These are phyloP conservation scores for Pristionchus fissidentatus DNA, from an alignment of 2,888 invertebrate species.

Conservation along the genomic window DNA sequence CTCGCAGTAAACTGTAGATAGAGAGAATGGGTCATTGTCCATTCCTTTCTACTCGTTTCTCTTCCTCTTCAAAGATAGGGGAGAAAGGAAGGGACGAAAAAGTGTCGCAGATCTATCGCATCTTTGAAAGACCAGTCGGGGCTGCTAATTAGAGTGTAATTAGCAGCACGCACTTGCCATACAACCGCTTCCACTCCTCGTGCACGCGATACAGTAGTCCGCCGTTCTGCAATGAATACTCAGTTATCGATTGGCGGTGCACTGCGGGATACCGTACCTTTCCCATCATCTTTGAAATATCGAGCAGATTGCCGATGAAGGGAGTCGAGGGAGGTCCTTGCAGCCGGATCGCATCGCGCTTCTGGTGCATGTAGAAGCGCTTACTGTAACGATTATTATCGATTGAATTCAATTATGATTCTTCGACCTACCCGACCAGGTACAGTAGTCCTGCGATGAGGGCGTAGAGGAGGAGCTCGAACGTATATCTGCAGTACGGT, in stretches of 20 bases:
- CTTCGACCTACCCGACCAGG: not conserved
- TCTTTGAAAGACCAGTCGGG: constrained; percentile 22
- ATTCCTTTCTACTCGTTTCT: no score
- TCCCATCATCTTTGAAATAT: not conserved
- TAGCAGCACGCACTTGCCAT: constrained; percentile 35
- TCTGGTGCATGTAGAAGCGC: constrained; percentile 19
- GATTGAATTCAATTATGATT: not conserved
- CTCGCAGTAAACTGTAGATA: no score
- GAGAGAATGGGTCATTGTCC: no score
- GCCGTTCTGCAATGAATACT: constrained; percentile 35
- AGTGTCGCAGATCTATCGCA: constrained; percentile 24
- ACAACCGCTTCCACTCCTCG: constrained; percentile 43
- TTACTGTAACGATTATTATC: not conserved
- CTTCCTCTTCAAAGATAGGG: constrained; percentile 15
- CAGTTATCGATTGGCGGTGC: not conserved
- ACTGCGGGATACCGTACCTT: not conserved
- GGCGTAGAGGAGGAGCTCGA: not conserved
- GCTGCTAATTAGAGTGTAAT: not conserved
- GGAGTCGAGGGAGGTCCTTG: constrained; percentile 27
- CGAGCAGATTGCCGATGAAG: constrained; percentile 39
- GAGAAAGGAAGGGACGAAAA: not conserved
- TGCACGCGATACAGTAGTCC: constrained; percentile 34
- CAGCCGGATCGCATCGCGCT: not conserved
- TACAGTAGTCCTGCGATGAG: not conserved
- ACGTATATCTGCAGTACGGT: not conserved